Evolutionary conservation across 2,888 invertebrate genomes (phyloP).

Genomic region (Platerodrilus igneus): DNA sequence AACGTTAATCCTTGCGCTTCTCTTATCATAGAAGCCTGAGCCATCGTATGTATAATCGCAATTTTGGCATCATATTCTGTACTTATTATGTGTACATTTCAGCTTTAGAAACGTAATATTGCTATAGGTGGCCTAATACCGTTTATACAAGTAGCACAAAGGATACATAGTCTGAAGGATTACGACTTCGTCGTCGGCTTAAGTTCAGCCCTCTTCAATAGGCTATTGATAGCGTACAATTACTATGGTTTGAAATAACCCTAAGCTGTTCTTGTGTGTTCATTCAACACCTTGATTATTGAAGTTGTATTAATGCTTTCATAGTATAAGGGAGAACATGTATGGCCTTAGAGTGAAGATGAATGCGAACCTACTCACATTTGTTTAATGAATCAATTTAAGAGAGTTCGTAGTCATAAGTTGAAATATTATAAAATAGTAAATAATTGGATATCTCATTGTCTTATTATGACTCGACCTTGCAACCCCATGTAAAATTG

Average conservation of each 20-base stretch:
- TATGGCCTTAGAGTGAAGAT: no score
- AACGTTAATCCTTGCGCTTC: no score
- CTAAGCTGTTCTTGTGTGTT: conserved; percentile 42
- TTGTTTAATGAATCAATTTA: no score
- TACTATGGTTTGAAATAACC: conserved; percentile 45
- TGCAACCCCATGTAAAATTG: no score
- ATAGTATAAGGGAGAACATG: no score
- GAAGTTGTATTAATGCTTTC: conserved; percentile 25
- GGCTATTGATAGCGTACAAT: conserved; percentile 45
- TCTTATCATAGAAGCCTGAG: no score
- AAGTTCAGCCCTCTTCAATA: conserved; percentile 28
- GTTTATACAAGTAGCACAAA: conserved; percentile 30
- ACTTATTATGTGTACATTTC: conserved; percentile 30
- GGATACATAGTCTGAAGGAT: conserved; percentile 29
- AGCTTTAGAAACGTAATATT: conserved; percentile 22
- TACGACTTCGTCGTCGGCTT: conserved; percentile 24
- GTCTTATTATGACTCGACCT: no score
- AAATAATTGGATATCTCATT: no score
- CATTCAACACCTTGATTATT: conserved; percentile 34
- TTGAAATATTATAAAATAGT: no score
- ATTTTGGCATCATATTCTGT: conserved; percentile 26
- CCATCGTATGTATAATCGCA: no score
- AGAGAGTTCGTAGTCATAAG: no score
- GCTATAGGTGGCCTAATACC: conserved; percentile 30
- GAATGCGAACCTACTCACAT: no score